These are phyloP conservation scores for Neodiprion pinetum DNA, from an alignment of 1,140 invertebrate genomes.

Conservation along the genomic window DNA sequence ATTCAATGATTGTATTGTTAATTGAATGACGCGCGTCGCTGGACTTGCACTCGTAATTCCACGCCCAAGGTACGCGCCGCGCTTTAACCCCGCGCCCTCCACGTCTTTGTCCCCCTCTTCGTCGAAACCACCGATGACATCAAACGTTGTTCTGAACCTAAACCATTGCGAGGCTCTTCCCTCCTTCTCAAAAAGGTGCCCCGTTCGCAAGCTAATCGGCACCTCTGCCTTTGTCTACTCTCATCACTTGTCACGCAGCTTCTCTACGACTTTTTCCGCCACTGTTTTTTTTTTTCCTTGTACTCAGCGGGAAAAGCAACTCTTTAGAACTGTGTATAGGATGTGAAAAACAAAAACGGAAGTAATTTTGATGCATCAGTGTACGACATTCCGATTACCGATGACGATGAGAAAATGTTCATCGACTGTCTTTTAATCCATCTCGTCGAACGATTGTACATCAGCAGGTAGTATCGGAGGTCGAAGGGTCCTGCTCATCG, in stretches of 20 bases:
- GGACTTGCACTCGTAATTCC: conserved; percentile 43
- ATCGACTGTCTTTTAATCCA: too few species aligned
- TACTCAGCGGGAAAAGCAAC: too few species aligned
- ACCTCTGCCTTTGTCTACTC: not conserved
- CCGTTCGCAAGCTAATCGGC: conserved; percentile 26
- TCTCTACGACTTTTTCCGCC: too few species aligned
- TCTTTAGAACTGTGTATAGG: too few species aligned
- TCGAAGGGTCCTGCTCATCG: too few species aligned
- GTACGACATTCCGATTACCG: too few species aligned
- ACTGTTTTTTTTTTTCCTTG: too few species aligned
- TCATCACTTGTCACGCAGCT: not conserved
- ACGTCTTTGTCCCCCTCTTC: conserved; percentile 4
- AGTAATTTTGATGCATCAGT: too few species aligned
- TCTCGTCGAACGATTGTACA: too few species aligned
- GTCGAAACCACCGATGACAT: conserved; percentile 18
- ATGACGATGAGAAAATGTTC: too few species aligned
- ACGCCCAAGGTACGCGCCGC: conserved; percentile 28
- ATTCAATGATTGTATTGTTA: conserved; percentile 62
- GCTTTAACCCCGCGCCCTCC: not conserved
- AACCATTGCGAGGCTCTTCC: not conserved
- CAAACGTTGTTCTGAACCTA: not conserved
- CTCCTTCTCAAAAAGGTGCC: conserved; percentile 5
- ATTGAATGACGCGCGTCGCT: conserved; percentile 56
- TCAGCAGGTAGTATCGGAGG: too few species aligned
- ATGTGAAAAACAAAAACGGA: too few species aligned